phyloP scores from a whole-genome alignment of 2,113 vertebrate species.

The Hippocampus barbouri region DNA sequence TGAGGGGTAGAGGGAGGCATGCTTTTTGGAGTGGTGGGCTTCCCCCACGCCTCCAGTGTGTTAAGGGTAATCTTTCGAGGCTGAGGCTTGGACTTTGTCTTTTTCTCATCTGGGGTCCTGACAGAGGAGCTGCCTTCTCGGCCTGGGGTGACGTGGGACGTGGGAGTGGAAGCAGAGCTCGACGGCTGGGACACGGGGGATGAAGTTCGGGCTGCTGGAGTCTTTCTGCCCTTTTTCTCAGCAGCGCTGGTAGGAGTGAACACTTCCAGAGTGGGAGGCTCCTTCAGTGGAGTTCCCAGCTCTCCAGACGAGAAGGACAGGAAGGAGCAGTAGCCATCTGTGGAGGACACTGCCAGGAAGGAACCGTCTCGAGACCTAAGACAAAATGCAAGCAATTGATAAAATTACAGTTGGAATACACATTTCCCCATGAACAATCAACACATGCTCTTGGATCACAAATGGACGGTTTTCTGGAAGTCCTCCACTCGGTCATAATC shows the following conservation, averaged over 20 bases:
- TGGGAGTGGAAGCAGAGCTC: constrained; percentile 7
- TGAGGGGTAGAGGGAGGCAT: constrained; percentile 42
- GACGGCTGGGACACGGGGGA: constrained; percentile 50
- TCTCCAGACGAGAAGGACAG: constrained; percentile 87
- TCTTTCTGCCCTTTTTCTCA: constrained; percentile 85
- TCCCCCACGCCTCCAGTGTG: constrained; percentile 89
- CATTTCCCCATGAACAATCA: not conserved
- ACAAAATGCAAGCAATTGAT: not conserved
- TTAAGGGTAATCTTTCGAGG: constrained; percentile 86
- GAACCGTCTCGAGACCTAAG: constrained; percentile 88
- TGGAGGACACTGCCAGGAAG: constrained; percentile 92
- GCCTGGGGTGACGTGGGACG: constrained; percentile 26
- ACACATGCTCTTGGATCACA: not conserved
- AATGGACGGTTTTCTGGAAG: not conserved
- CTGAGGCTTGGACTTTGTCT: constrained; percentile 69
- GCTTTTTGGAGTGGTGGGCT: constrained; percentile 60
- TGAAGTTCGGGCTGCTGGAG: constrained; percentile 48
- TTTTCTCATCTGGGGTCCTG: constrained; percentile 72
- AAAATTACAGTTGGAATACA: not conserved
- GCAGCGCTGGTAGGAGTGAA: constrained; percentile 64
- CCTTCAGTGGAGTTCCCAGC: constrained; percentile 84
- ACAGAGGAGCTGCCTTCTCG: constrained; percentile 59
- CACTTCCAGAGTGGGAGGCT: constrained; percentile 78
- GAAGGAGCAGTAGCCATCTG: constrained; percentile 96
- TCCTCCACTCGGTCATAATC: not conserved